phyloP scores from a whole-genome alignment of 2,888 invertebrate species.

The Drosophila testacea region DNA sequence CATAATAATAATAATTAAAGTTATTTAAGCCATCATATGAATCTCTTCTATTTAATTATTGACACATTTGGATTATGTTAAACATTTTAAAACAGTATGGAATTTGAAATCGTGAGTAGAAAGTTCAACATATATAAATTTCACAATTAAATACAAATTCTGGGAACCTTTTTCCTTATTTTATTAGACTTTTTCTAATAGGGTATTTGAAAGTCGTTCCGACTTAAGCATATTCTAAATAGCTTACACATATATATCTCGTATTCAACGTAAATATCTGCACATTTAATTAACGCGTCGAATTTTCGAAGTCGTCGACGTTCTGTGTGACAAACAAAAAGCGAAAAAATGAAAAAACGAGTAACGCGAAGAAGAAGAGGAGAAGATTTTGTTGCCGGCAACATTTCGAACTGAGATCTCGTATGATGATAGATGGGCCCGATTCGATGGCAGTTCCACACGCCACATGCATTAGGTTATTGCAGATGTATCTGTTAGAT shows the following conservation, averaged over 20 bases:
- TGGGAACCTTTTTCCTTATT: too few species aligned
- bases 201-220: slow-evolving; percentile 10
- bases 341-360: slow-evolving; percentile 22
- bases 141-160: too few species aligned
- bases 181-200: neutral
- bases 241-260: slow-evolving; percentile 5
- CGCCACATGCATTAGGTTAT: slow-evolving; percentile 66
- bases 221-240: neutral
- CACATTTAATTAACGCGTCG: slow-evolving; percentile 72
- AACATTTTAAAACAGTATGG: too few species aligned
- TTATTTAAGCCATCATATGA: too few species aligned
- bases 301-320: slow-evolving; percentile 36
- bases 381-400: slow-evolving; percentile 36
- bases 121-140: too few species aligned
- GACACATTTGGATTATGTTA: too few species aligned
- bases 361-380: slow-evolving; percentile 5
- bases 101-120: too few species aligned
- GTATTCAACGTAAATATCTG: slow-evolving; percentile 60
- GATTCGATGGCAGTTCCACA: slow-evolving; percentile 56
- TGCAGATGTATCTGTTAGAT: slow-evolving; percentile 63
- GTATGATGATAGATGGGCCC: slow-evolving; percentile 53
- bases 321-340: slow-evolving; percentile 56
- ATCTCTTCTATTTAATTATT: too few species aligned
- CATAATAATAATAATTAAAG: too few species aligned
- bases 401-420: slow-evolving; percentile 48